phyloP scores from a whole-genome alignment of 2,797 vertebrate species.

The Peromyscus melanophrys region DNA sequence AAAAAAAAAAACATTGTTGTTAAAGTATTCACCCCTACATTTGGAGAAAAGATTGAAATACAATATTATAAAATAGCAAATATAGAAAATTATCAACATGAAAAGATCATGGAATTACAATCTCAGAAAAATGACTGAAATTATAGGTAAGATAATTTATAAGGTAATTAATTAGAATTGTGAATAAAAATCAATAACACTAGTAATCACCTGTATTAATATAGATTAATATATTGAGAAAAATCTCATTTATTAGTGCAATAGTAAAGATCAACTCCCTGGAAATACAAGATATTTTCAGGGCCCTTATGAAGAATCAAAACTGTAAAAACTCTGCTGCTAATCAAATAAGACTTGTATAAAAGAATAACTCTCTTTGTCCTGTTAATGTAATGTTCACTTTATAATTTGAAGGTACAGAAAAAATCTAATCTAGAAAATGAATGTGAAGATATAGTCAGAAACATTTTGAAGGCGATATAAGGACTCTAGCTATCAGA shows the following conservation, averaged over 20 bases:
- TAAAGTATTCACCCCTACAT: neutral
- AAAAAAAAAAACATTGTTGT: neutral
- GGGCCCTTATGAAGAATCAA: neutral
- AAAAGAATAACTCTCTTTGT: neutral
- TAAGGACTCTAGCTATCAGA: neutral
- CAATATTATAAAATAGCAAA: neutral
- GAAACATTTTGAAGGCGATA: neutral
- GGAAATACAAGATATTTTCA: conserved; percentile 29
- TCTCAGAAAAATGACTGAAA: conserved; percentile 34
- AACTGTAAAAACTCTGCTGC: neutral
- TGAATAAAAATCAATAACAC: conserved; percentile 49
- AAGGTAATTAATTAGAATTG: conserved; percentile 28
- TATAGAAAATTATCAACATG: neutral
- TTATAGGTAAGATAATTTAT: conserved; percentile 23
- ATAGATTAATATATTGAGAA: conserved; percentile 36
- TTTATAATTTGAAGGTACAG: conserved; percentile 10
- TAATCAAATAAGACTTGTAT: neutral
- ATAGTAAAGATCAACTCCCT: conserved; percentile 43
- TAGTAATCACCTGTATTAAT: conserved; percentile 1
- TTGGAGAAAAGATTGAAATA: conserved; percentile 51
- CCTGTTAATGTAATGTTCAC: neutral
- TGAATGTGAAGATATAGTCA: neutral
- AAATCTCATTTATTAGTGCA: conserved; percentile 44
- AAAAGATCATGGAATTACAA: conserved; percentile 39
- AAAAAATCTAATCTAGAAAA: neutral